These are phyloP conservation scores for Stomatorhinus ivindoensis DNA, from an alignment of 2,113 vertebrate species.

Conservation along the genomic window DNA sequence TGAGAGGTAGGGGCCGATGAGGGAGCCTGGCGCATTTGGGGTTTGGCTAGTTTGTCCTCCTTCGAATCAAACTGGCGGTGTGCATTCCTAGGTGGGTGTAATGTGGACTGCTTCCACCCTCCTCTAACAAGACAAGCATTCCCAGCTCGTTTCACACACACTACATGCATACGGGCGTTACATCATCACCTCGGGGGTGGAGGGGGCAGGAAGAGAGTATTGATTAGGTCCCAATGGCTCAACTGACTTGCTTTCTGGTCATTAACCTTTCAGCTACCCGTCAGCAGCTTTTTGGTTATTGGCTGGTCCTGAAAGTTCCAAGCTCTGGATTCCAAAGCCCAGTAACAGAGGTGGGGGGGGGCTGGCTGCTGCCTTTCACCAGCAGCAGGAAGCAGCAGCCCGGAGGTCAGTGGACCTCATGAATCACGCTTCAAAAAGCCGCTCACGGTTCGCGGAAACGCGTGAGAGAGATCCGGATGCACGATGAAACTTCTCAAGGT, in stretches of 20 bases:
- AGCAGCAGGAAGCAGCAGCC: background rate
- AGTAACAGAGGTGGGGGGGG: background rate
- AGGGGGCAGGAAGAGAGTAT: background rate
- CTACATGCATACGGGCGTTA: background rate
- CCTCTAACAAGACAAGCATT: background rate
- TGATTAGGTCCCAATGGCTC: constrained; percentile 2
- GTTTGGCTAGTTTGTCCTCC: background rate
- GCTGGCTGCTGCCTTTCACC: background rate
- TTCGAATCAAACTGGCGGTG: background rate
- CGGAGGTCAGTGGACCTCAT: background rate
- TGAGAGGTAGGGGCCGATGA: background rate
- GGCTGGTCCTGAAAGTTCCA: background rate
- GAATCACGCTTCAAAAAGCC: background rate
- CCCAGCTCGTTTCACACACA: background rate
- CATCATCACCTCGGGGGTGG: background rate
- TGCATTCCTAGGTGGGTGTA: background rate
- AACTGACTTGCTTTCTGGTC: background rate
- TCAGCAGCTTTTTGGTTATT: background rate
- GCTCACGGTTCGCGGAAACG: background rate
- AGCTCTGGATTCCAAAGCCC: background rate
- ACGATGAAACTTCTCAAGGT: background rate
- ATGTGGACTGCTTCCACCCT: background rate
- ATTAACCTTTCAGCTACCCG: background rate
- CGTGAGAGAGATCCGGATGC: background rate
- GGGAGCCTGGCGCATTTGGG: background rate